phyloP scores from a whole-genome alignment of 2,888 invertebrate genomes.

The Hirtodrosophila alboralis region DNA sequence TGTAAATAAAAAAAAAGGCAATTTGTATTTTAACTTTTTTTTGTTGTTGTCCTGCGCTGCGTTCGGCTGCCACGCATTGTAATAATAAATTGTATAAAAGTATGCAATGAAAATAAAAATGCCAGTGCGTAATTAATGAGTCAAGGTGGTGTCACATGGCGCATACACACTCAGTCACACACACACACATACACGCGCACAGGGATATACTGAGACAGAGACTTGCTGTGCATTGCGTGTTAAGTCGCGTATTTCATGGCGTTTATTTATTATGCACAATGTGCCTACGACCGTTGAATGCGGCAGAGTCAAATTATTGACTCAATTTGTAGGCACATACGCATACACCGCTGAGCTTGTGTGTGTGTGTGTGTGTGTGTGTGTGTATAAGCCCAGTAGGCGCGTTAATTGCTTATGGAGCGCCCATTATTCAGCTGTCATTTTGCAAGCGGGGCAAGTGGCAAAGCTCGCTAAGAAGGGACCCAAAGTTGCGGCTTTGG shows the following conservation, averaged over 20 bases:
- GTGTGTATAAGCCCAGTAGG: constrained; percentile 63
- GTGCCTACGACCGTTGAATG: constrained; percentile 58
- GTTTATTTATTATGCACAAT: constrained; percentile 80
- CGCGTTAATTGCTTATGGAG: constrained; percentile 78
- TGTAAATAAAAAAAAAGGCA: constrained; percentile 39
- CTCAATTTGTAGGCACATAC: constrained; percentile 68
- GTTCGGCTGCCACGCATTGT: constrained; percentile 51
- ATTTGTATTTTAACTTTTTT: constrained; percentile 54
- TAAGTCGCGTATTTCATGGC: constrained; percentile 80
- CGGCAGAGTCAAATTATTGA: constrained; percentile 68
- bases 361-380: constrained; percentile 24
- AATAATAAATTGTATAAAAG: constrained; percentile 78
- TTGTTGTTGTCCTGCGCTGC: constrained; percentile 31
- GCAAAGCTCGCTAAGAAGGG: constrained; percentile 50
- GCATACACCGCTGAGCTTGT: constrained; percentile 24
- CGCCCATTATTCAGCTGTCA: constrained; percentile 79
- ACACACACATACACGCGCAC: constrained; percentile 12
- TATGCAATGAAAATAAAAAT: constrained; percentile 80
- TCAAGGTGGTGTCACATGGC: constrained; percentile 79
- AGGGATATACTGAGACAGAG: constrained; percentile 7
- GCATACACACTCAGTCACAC: constrained; percentile 59
- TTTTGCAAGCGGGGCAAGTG: constrained; percentile 62
- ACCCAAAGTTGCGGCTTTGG: constrained; percentile 75
- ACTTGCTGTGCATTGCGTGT: constrained; percentile 66
- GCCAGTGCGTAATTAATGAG: constrained; percentile 79